Percentiles rank a stretch among this genome's conserved stretches.
Evolutionary conservation across 2,888 invertebrate genomes (phyloP).

Genomic region (Diarsia mendica): DNA sequence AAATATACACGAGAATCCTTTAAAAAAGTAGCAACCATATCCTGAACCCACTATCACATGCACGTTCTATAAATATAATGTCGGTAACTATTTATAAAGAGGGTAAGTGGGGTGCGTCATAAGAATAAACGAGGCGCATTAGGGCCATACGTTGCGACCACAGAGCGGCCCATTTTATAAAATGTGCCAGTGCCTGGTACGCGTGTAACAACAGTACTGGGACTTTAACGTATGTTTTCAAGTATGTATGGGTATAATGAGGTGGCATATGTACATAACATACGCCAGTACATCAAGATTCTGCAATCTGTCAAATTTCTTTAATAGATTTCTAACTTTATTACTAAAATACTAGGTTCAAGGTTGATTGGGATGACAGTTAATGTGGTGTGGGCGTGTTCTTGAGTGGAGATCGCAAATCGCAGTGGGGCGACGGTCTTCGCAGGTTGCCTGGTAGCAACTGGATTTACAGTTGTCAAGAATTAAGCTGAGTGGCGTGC

Average conservation of each 20-base stretch:
- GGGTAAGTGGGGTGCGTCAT: conserved; percentile 71
- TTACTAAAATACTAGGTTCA: no score
- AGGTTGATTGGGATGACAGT: no score
- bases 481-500: no score
- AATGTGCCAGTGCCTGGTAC: conserved; percentile 63
- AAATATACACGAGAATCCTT: conserved; percentile 4
- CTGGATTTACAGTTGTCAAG: no score
- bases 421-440: no score
- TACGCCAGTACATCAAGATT: no score
- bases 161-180: conserved; percentile 65
- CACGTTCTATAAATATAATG: conserved; percentile 60
- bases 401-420: no score
- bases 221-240: conserved; percentile 31
- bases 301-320: no score
- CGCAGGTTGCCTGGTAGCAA: no score
- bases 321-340: no score
- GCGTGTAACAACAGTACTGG: conserved; percentile 46
- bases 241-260: conserved; percentile 49
- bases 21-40: conserved; percentile 42
- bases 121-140: conserved; percentile 74
- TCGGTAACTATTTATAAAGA: conserved; percentile 69
- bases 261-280: background rate
- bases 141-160: conserved; percentile 70
- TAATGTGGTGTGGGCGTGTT: no score
- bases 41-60: conserved; percentile 52